Base-by-base conservation (phyloP, 2,113 vertebrate species). In the Noctilio leporinus region DNA sequence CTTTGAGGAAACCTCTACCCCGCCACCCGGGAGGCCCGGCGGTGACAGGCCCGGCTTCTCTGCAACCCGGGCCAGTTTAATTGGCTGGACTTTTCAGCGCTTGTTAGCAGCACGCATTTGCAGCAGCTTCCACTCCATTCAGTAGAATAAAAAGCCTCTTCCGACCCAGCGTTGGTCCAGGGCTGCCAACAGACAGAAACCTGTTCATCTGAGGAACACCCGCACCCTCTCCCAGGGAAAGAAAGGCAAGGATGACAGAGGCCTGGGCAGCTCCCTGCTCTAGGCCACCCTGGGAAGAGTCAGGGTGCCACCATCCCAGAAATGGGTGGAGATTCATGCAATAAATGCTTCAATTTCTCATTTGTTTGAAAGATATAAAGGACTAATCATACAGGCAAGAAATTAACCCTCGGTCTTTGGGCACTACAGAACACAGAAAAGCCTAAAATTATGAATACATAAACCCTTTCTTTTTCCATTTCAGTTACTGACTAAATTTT, bases 201-300 rank as follows among this genome's bases (percentile, higher is more conserved):
- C 55, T 97, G 96, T 83, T 97, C 11, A 20, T 91, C 77, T 92
- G 73, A 65, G 90, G 97, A 97, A 88, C 80, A 96, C 70, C 87
- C 55, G 91, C 40, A 93, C 49, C 24, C 19, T 95, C 98, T 98
- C 97, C 97, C 98, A 98, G 95, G 97, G 89, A 96, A 97, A 97
- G 94, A 97, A 96, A 97, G 93, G 62, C 73, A 93, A 97, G 55
- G 62, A 91, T 88, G 89, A 97, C 96, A 96, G 96, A 83, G 75
- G 81, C 89, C 93, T 88, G 11, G 70, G 91, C 64, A 92, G 51
- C 33, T 78, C 28, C 49, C 45, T 88, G 33, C 45, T 19, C 19
- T 82, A 9, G 51, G 84, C 75, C 33, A 80, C 92, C 62, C 86
- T 76, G 51, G n/a, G 47, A 97, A 93, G 89, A 70, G 40, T 47